Evolutionary conservation across 2,888 invertebrate species (phyloP).

Genomic region (Ochropleura plecta): DNA sequence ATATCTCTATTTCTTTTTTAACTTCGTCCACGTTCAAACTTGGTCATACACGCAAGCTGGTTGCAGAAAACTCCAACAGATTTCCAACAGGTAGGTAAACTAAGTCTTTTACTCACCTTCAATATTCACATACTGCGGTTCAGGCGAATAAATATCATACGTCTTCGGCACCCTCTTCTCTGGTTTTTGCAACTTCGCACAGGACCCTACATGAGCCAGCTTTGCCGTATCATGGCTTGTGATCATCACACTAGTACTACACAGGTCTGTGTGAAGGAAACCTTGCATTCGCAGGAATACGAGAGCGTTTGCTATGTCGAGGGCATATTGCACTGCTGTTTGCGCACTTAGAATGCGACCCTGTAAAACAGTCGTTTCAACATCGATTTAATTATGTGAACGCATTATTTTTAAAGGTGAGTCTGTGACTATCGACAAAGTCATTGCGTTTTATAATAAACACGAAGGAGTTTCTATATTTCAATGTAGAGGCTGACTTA

Average conservation of each 20-base stretch:
- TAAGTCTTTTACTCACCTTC: slow-evolving; percentile 73
- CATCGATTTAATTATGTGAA: slow-evolving; percentile 19
- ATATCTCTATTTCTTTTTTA: neutral
- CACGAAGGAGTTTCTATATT: slow-evolving; percentile 5
- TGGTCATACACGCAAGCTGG: neutral
- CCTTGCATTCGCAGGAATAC: slow-evolving; percentile 88
- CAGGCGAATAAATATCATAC: slow-evolving; percentile 80
- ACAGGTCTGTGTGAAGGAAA: slow-evolving; percentile 85
- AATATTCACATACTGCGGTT: slow-evolving; percentile 87
- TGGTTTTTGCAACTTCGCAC: slow-evolving; percentile 70
- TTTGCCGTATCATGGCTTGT: slow-evolving; percentile 85
- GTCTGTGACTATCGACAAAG: neutral
- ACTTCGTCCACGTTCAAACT: neutral
- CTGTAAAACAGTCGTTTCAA: slow-evolving; percentile 67
- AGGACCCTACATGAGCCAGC: slow-evolving; percentile 84
- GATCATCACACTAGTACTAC: slow-evolving; percentile 84
- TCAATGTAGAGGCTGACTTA: slow-evolving; percentile 17
- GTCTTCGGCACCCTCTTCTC: slow-evolving; percentile 64
- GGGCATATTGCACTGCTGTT: slow-evolving; percentile 82
- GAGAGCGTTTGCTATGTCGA: slow-evolving; percentile 86
- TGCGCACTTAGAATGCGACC: slow-evolving; percentile 84
- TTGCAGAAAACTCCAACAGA: neutral
- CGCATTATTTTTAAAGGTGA: neutral
- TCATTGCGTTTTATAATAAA: neutral
- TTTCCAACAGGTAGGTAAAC: neutral